Evolutionary conservation across 2,797 vertebrate species (phyloP).

Genomic region (Hephaestus fuliginosus): DNA sequence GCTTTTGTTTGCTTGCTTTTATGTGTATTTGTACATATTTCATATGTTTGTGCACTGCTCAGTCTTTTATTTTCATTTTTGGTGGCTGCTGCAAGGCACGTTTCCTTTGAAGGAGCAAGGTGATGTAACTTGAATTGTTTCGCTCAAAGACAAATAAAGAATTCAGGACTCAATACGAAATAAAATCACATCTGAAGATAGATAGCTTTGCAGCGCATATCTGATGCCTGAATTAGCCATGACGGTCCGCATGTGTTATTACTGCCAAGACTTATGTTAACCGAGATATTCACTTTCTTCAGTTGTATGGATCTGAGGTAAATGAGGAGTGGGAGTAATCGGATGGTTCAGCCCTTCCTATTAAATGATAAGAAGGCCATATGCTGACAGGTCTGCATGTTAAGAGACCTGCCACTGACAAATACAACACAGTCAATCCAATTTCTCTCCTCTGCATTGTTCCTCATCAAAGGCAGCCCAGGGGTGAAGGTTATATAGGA

Average conservation of each 20-base stretch:
- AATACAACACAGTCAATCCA: slow-evolving; percentile 56
- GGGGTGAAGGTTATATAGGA: slow-evolving; percentile 62
- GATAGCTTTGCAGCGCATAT: background rate
- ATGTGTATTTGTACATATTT: slow-evolving; percentile 4
- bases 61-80: background rate
- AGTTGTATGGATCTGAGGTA: slow-evolving; percentile 54
- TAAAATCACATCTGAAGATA: slow-evolving; percentile 8
- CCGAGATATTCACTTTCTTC: slow-evolving; percentile 36
- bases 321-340: slow-evolving; percentile 61
- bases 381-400: slow-evolving; percentile 58
- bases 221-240: slow-evolving; percentile 10
- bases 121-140: slow-evolving; percentile 1
- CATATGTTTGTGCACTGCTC: background rate
- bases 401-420: slow-evolving; percentile 51
- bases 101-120: slow-evolving; percentile 11
- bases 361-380: slow-evolving; percentile 75
- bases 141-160: slow-evolving; percentile 24
- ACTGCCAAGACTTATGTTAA: slow-evolving; percentile 21
- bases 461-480: slow-evolving; percentile 55
- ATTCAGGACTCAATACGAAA: slow-evolving; percentile 10
- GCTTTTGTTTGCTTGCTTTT: slow-evolving; percentile 1
- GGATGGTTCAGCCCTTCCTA: slow-evolving; percentile 65
- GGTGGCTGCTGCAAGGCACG: background rate
- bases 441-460: slow-evolving; percentile 50
- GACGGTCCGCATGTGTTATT: background rate